Conservation (phyloP, 2,888 invertebrate species). For the Tillus elongatus region DNA sequence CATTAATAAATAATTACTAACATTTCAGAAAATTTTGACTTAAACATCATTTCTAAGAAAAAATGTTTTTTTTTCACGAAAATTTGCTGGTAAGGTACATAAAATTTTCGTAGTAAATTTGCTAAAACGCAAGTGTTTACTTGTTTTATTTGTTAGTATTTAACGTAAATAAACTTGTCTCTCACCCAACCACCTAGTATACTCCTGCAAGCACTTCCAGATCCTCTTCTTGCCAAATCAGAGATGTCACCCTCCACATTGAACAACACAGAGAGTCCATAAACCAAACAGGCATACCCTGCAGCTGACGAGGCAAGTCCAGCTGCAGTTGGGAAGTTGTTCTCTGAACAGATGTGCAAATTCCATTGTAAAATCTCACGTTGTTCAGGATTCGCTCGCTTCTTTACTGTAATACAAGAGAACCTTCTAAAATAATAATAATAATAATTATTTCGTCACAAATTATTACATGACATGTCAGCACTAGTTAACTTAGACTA, state of each 20-base stretch:
- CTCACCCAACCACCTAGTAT: conserved; percentile 77
- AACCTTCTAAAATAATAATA: neutral
- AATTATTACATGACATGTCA: too few relatives aligned
- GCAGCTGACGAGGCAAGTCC: conserved; percentile 98
- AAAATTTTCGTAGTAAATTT: too few relatives aligned
- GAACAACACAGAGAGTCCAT: conserved; percentile 67
- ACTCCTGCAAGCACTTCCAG: conserved; percentile 96
- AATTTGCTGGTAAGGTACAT: too few relatives aligned
- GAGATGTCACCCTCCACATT: conserved; percentile 66
- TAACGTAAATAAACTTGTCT: too few relatives aligned
- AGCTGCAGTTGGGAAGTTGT: conserved; percentile 98
- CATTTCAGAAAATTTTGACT: too few relatives aligned
- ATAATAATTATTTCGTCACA: neutral
- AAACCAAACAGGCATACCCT: conserved; percentile 90
- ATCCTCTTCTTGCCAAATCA: conserved; percentile 71
- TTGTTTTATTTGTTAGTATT: too few relatives aligned
- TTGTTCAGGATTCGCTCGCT: conserved; percentile 35
- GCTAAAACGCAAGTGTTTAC: too few relatives aligned
- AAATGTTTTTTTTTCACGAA: too few relatives aligned
- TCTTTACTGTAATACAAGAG: conserved; percentile 41
- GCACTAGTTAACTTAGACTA: too few relatives aligned
- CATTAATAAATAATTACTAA: too few relatives aligned
- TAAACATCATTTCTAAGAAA: too few relatives aligned
- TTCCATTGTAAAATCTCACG: conserved; percentile 55
- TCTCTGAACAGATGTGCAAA: conserved; percentile 75